Conservation (phyloP, 2,888 invertebrate genomes). For the Drosophila paracracens region DNA sequence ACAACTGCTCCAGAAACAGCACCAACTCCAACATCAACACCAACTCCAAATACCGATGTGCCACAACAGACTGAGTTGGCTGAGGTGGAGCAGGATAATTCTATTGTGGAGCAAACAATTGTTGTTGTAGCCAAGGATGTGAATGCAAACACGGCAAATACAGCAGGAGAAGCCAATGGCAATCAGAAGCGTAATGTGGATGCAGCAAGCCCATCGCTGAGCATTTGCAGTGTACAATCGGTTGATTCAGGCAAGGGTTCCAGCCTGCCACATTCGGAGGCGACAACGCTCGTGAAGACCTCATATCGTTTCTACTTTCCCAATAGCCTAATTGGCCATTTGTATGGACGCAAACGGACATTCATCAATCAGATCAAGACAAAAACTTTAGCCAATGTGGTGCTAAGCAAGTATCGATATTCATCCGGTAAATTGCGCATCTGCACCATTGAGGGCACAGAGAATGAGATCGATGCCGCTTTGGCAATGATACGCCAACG, state of each 20-base stretch:
- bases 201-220: slow-evolving; percentile 88
- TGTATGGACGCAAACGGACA: slow-evolving; percentile 93
- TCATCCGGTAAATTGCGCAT: slow-evolving; percentile 90
- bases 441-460: slow-evolving; percentile 93
- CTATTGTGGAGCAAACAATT: slow-evolving; percentile 25
- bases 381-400: slow-evolving; percentile 91
- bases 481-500: slow-evolving; percentile 93
- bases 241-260: slow-evolving; percentile 85
- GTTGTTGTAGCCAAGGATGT: slow-evolving; percentile 27
- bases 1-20: neutral
- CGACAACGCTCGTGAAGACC: slow-evolving; percentile 74
- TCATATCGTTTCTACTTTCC: slow-evolving; percentile 89
- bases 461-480: slow-evolving; percentile 92
- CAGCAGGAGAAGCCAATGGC: slow-evolving; percentile 34
- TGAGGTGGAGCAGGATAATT: slow-evolving; percentile 20
- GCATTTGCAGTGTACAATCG: slow-evolving; percentile 84
- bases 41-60: neutral
- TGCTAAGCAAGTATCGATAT: slow-evolving; percentile 90
- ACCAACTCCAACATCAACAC: neutral
- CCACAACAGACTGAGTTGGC: slow-evolving; percentile 34
- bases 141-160: neutral
- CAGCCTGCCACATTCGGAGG: slow-evolving; percentile 83
- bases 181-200: slow-evolving; percentile 80
- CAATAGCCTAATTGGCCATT: slow-evolving; percentile 91
- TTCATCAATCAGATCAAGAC: slow-evolving; percentile 93